Percentiles rank a stretch among this genome's conserved stretches.
Conservation (phyloP, 2,888 invertebrate genomes). For the Andricus quercusramuli region DNA sequence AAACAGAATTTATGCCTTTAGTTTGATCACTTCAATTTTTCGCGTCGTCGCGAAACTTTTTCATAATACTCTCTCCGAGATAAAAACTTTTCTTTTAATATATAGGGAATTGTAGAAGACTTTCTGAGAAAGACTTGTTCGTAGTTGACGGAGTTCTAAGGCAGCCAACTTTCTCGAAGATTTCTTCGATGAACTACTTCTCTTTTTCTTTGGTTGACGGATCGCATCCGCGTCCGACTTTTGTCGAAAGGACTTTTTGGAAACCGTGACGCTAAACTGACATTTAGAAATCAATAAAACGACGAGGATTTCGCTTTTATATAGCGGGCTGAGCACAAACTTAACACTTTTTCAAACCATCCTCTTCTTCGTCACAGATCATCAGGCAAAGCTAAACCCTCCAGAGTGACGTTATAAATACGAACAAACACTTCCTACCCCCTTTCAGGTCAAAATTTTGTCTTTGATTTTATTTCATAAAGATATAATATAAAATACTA, state of each 20-base stretch:
- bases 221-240: slow-evolving; percentile 35
- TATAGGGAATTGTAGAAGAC: slow-evolving; percentile 13
- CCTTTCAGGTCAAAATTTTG: no score
- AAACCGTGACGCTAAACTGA: slow-evolving; percentile 49
- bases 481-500: no score
- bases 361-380: no score
- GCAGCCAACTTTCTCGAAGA: slow-evolving; percentile 22
- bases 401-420: no score
- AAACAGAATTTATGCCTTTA: slow-evolving; percentile 13
- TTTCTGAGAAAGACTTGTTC: slow-evolving; percentile 15
- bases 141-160: slow-evolving; percentile 21
- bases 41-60: slow-evolving; percentile 21
- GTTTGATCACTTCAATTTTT: slow-evolving; percentile 22
- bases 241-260: slow-evolving; percentile 15
- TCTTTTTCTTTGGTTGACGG: slow-evolving; percentile 17
- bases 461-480: no score
- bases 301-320: slow-evolving; percentile 29
- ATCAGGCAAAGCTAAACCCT: no score
- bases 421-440: no score
- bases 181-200: slow-evolving; percentile 40
- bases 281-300: slow-evolving; percentile 56
- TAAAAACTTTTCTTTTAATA: slow-evolving; percentile 25
- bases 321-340: background rate
- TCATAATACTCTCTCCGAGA: slow-evolving; percentile 4
- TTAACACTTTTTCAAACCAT: no score